A percentile compares a stretch with the other conserved stretches of the same genome.
Evolutionary conservation across 2,113 vertebrate species (phyloP).

Genomic region (Tapirus terrestris): DNA sequence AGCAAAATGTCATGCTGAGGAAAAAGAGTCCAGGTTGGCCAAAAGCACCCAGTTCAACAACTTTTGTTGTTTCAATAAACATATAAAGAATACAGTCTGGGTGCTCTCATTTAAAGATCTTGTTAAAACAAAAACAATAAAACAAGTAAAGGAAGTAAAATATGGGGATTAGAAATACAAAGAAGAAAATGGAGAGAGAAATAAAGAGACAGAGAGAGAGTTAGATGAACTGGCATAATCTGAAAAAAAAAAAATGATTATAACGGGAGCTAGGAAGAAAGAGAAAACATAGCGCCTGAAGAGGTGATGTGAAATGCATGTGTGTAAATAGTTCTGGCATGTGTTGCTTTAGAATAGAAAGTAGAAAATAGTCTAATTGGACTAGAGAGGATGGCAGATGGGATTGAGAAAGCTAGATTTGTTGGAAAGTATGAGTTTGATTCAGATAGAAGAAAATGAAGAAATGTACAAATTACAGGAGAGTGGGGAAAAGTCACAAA

Average conservation of each 20-base stretch:
- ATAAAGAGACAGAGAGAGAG: background rate
- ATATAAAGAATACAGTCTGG: background rate
- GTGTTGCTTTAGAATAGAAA: background rate
- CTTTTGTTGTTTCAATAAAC: background rate
- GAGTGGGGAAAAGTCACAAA: background rate
- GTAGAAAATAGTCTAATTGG: background rate
- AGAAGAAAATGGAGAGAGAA: too few relatives aligned
- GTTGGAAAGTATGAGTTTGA: background rate
- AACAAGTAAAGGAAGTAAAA: background rate
- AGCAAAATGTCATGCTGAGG: background rate
- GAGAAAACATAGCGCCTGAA: background rate
- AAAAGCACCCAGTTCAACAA: background rate
- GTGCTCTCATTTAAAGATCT: conserved; percentile 12
- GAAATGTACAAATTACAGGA: background rate
- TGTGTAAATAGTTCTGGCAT: background rate
- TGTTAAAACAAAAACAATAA: background rate
- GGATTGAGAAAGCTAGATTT: background rate
- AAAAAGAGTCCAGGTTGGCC: background rate
- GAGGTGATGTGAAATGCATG: background rate
- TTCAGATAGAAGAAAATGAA: conserved; percentile 12
- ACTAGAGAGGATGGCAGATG: background rate
- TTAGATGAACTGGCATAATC: background rate
- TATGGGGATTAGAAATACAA: background rate
- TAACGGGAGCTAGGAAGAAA: background rate
- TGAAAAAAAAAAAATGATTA: background rate